These are phyloP conservation scores for Chamaetylas fuelleborni DNA, from an alignment of 2,113 vertebrate genomes.

Conservation along the genomic window DNA sequence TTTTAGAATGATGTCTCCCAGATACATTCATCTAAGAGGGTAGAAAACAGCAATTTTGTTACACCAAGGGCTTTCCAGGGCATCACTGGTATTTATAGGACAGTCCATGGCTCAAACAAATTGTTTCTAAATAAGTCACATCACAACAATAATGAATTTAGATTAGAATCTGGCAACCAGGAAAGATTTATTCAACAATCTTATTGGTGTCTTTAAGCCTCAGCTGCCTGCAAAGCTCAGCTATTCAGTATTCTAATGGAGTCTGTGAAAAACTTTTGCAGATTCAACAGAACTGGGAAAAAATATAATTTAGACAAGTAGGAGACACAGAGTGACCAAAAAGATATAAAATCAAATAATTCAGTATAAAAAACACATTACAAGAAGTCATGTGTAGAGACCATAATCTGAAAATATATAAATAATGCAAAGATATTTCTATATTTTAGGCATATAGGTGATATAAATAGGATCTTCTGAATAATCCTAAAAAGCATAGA, in stretches of 20 bases:
- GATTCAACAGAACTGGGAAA: background rate
- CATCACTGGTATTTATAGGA: background rate
- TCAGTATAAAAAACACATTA: background rate
- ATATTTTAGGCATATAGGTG: background rate
- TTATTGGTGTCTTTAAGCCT: background rate
- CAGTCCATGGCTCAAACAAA: background rate
- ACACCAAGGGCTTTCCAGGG: background rate
- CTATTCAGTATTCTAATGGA: background rate
- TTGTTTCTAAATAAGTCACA: background rate
- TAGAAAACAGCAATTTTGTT: background rate
- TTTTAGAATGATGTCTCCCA: background rate
- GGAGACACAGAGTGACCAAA: background rate
- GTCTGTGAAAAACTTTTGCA: background rate
- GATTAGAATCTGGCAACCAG: background rate
- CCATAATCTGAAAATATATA: background rate
- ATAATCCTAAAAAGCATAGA: background rate
- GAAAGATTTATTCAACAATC: background rate
- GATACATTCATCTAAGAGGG: background rate
- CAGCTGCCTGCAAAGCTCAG: background rate
- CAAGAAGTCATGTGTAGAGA: background rate
- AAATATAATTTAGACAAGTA: background rate
- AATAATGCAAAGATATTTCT: background rate
- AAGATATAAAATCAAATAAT: background rate
- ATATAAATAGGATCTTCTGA: background rate
- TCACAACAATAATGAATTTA: background rate